Percentiles rank a stretch among this genome's conserved stretches.
Evolutionary conservation across 2,797 vertebrate species (phyloP).

Genomic region (Myiotriccus ornatus): DNA sequence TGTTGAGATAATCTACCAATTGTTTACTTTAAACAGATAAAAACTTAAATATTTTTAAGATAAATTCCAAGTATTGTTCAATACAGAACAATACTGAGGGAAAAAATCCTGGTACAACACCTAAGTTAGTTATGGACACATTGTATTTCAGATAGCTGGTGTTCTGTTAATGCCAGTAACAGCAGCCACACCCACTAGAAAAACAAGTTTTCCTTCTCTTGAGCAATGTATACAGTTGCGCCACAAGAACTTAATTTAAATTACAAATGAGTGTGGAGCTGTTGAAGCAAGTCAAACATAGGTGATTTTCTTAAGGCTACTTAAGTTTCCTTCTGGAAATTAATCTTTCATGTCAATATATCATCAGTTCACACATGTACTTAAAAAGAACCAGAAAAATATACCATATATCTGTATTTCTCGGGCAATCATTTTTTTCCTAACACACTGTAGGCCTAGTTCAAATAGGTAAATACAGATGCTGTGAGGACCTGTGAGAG

Average conservation of each 20-base stretch:
- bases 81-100: background rate
- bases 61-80: background rate
- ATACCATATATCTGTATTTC: background rate
- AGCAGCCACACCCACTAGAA: constrained; percentile 37
- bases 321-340: background rate
- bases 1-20: background rate
- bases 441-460: background rate
- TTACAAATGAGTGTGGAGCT: background rate
- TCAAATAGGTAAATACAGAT: background rate
- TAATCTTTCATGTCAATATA: background rate
- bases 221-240: background rate
- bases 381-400: background rate
- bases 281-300: background rate
- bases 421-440: background rate
- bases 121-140: background rate
- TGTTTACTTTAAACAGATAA: background rate
- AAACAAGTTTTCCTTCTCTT: constrained; percentile 47
- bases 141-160: background rate
- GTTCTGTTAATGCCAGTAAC: background rate
- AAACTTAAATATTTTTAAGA: background rate
- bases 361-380: background rate
- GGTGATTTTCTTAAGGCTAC: background rate
- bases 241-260: background rate
- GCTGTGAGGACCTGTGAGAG: background rate
- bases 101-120: background rate